Evolutionary conservation across 92 coral and sea anemone species (phyloP).

Genomic region (Phenganax subtilis): DNA sequence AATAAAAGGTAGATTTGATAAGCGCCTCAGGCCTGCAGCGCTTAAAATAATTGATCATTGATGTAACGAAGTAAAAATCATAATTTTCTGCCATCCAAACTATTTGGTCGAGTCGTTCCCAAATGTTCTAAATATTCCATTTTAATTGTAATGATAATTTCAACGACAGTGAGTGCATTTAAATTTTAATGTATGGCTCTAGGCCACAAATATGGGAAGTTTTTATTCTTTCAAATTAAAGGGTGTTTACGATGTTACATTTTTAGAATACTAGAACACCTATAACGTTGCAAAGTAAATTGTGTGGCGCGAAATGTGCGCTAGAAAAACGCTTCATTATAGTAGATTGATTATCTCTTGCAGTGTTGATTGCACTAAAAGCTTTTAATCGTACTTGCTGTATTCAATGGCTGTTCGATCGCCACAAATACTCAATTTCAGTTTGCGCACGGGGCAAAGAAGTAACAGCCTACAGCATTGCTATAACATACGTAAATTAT

Average conservation of each 20-base stretch:
- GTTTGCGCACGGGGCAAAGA: neutral
- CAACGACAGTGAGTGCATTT: conserved; percentile 1
- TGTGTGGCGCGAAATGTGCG: neutral
- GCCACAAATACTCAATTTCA: neutral
- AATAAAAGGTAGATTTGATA: too few species aligned
- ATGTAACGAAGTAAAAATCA: too few species aligned
- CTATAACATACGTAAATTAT: neutral
- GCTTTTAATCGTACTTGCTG: neutral
- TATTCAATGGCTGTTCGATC: neutral
- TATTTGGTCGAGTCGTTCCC: too few species aligned
- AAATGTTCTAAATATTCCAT: neutral
- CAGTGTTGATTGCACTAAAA: neutral
- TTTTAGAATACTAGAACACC: neutral
- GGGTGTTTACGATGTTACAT: too few species aligned
- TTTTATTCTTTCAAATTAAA: neutral
- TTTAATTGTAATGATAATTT: neutral
- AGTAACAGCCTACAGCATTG: neutral
- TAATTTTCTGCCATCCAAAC: too few species aligned
- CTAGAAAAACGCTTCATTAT: too few species aligned
- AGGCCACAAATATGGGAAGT: neutral
- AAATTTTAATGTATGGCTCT: neutral
- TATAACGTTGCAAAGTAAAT: neutral
- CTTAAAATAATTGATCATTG: too few species aligned
- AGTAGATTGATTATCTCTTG: too few species aligned
- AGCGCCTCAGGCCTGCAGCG: too few species aligned